Evolutionary conservation across 2,797 vertebrate genomes (phyloP).

Genomic region (Chelidonichthys spinosus): DNA sequence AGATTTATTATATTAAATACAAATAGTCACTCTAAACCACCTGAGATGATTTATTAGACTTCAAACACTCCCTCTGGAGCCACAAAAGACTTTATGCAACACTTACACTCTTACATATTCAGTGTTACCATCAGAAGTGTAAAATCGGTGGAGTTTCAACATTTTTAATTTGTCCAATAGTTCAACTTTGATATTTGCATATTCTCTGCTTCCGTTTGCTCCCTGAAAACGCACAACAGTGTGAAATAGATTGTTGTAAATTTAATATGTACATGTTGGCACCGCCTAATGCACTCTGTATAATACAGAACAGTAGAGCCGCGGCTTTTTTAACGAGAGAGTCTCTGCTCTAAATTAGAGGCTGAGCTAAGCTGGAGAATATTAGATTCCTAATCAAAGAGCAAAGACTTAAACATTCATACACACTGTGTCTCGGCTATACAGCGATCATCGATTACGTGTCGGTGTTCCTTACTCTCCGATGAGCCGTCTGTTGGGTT

Average conservation of each 20-base stretch:
- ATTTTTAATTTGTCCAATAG: not conserved
- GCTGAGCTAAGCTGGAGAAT: slow-evolving; percentile 16
- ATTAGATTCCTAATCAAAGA: slow-evolving; percentile 23
- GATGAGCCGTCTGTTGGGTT: slow-evolving; percentile 3
- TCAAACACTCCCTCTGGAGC: not conserved
- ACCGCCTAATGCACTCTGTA: slow-evolving; percentile 41
- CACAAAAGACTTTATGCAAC: not conserved
- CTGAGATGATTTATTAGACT: not conserved
- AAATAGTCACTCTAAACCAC: not conserved
- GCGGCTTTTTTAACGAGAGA: slow-evolving; percentile 41
- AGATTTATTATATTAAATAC: no score
- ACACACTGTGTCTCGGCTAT: not conserved
- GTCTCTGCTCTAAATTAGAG: slow-evolving; percentile 9
- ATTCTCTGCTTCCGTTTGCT: slow-evolving; percentile 12
- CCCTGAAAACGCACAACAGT: slow-evolving; percentile 33
- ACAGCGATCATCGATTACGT: slow-evolving; percentile 3
- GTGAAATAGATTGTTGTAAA: slow-evolving; percentile 50
- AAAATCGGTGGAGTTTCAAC: not conserved
- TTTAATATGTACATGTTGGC: slow-evolving; percentile 52
- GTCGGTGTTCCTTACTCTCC: slow-evolving; percentile 6
- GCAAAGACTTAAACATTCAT: not conserved
- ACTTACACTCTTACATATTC: not conserved
- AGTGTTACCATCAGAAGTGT: not conserved
- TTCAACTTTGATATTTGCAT: slow-evolving; percentile 13
- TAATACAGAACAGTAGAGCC: slow-evolving; percentile 49